Evolutionary conservation across 2,113 vertebrate species (phyloP), one percentile per base, ranked within the genome.

Genomic region (Cyanocitta stelleri): DNA sequence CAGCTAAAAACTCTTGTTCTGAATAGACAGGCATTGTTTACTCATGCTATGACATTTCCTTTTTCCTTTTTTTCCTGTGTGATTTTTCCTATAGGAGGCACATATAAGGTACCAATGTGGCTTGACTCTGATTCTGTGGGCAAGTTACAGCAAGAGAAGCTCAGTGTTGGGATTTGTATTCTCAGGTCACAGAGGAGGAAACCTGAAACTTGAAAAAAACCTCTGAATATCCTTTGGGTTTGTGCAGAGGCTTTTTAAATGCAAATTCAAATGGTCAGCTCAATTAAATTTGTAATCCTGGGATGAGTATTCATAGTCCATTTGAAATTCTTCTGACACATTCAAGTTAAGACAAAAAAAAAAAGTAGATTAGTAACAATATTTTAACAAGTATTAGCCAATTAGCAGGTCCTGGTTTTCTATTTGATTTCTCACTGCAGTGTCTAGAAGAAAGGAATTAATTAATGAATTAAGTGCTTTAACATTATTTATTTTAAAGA

Each of bases 21-120:
- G 61, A 77, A 62, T 24, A 77, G 33, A 19, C 10, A 83, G 13
- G 5, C 15, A 32, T 54, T 13, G 10, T 54, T 32, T 71, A 39
- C 27, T 35, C 0, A 0, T 30, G 4, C 11, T 44, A 4, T 7
- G 8, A 22, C 51, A 51, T 63, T 74, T 75, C 5, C 11, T 46
- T 54, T 20, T 35, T 18, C 4, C 43, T 48, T 55, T 32, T 39
- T 44, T 48, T 15, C 6, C 7, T 16, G 16, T 10, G 16, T 48
- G 54, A 55, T 75, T 90, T 78, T 75, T 72, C 13, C 4, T 22
- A 12, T 6, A 19, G 20, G 24, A 61, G 12, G 32, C 16, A 29
- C 12, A 21, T 4, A 12, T 27, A 30, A 87, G 16, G 21, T 37
- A 51, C 24, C 27, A 78, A 6, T 1, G 2, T 30, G 55, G 39